Percentiles rank a stretch among this genome's conserved stretches.
These are phyloP conservation scores for Progne subis DNA, from an alignment of 2,113 vertebrate genomes.

Conservation along the genomic window DNA sequence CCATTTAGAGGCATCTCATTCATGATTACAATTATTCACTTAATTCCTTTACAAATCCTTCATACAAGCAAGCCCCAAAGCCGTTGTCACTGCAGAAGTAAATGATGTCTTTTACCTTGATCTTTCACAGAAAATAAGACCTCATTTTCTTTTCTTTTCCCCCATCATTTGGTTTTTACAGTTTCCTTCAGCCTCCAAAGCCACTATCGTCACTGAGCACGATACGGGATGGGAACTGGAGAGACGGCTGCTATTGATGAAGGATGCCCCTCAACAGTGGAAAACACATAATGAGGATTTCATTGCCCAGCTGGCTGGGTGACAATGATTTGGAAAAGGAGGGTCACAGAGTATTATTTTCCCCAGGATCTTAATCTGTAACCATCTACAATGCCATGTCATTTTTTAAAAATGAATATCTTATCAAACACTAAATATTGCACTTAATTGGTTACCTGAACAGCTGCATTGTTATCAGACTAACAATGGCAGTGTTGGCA, in stretches of 20 bases:
- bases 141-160: neutral
- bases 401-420: conserved; percentile 62
- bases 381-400: conserved; percentile 50
- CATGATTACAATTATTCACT: neutral
- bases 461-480: conserved; percentile 56
- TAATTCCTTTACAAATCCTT: neutral
- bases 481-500: conserved; percentile 55
- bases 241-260: conserved; percentile 94
- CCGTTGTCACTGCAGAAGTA: neutral
- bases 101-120: neutral
- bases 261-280: neutral
- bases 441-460: conserved; percentile 73
- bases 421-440: conserved; percentile 69
- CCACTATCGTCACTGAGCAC: conserved; percentile 89
- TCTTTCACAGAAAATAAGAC: neutral
- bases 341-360: conserved; percentile 51
- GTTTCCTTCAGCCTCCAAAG: conserved; percentile 96
- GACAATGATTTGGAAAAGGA: conserved; percentile 38
- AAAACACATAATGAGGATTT: conserved; percentile 40
- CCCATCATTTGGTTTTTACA: conserved; percentile 39
- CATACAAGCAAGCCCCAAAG: neutral
- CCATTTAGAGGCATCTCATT: neutral
- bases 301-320: conserved; percentile 95
- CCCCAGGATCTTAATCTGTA: conserved; percentile 62
- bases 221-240: conserved; percentile 93